phyloP scores from a whole-genome alignment of 2,113 vertebrate genomes.

The Boulengeromyrus knoepffleri region DNA sequence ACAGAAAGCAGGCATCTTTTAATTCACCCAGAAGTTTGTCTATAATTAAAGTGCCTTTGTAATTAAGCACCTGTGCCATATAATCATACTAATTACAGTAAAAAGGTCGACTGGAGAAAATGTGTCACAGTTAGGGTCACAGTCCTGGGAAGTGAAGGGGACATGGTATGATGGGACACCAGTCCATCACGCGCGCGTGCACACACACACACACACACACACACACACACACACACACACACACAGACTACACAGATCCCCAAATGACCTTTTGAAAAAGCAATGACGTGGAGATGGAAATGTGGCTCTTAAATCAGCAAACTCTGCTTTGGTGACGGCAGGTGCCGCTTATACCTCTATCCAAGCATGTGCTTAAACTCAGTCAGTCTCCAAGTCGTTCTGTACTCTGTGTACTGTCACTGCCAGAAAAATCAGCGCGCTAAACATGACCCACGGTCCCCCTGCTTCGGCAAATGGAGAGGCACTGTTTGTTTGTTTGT shows the following conservation, averaged over 20 bases:
- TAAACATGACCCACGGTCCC: not conserved
- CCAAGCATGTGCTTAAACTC: not conserved
- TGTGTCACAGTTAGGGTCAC: not conserved
- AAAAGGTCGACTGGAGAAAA: not conserved
- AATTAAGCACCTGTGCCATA: not conserved
- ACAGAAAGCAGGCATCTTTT: not conserved
- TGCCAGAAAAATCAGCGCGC: not conserved
- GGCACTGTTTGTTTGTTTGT: not conserved
- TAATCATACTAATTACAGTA: not conserved
- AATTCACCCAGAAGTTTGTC: not conserved
- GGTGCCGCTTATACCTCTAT: not conserved
- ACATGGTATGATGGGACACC: not conserved
- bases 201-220: not conserved
- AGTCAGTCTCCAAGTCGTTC: not conserved
- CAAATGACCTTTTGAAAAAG: not conserved
- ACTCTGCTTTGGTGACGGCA: not conserved
- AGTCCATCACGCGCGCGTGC: not conserved
- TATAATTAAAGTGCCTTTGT: not conserved
- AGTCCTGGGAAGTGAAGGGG: not conserved
- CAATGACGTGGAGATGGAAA: not conserved
- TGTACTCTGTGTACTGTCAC: not conserved
- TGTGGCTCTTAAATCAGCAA: not conserved
- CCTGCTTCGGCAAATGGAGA: not conserved
- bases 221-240: not conserved
- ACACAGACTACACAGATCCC: slow-evolving; percentile 24